Conservation (phyloP, 2,113 vertebrate species). For the Phalacrocorax carbo region DNA sequence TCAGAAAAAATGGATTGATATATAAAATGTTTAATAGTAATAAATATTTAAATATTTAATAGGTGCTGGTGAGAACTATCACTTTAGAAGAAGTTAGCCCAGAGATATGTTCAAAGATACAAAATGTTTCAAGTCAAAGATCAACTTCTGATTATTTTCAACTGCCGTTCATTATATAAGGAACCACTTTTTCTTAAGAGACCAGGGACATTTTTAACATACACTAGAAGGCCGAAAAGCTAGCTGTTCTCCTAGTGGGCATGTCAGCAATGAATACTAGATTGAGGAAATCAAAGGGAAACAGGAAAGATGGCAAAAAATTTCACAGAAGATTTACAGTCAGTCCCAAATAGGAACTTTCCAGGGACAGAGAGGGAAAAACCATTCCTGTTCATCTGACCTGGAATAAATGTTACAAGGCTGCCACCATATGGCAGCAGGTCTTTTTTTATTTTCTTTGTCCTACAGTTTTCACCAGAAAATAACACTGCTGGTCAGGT, state of each 20-base stretch:
- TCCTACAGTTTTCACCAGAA: not conserved
- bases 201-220: not conserved
- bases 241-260: constrained; percentile 15
- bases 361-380: not conserved
- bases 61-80: not conserved
- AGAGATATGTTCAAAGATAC: not conserved
- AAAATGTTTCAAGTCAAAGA: not conserved
- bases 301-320: constrained; percentile 45
- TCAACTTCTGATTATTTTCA: not conserved
- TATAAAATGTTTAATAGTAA: not conserved
- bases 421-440: constrained; percentile 49
- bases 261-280: constrained; percentile 51
- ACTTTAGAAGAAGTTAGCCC: not conserved
- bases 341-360: constrained; percentile 14
- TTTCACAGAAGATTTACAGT: constrained; percentile 56
- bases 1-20: not conserved
- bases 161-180: not conserved
- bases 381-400: not conserved
- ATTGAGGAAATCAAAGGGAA: constrained; percentile 47
- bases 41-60: not conserved
- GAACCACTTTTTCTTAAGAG: not conserved
- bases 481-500: not conserved
- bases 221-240: not conserved
- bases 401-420: constrained; percentile 32
- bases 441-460: not conserved